Evolutionary conservation across 2,888 invertebrate species (phyloP).

Genomic region (Vesta saturnalis): DNA sequence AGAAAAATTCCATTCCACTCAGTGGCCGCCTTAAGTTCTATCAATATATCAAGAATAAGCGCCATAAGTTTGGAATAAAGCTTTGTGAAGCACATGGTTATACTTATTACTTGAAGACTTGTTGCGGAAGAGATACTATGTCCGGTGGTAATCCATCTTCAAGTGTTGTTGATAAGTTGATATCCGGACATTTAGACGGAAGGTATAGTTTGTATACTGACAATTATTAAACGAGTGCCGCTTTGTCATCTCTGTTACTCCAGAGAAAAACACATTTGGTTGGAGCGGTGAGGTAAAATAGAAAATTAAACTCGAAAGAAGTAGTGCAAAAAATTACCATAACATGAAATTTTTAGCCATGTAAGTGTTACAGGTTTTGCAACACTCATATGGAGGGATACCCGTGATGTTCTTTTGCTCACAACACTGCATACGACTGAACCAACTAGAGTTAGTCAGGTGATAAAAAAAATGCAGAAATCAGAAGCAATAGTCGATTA

Average conservation of each 20-base stretch:
- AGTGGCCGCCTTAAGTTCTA: not conserved
- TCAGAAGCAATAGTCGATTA: conserved; percentile 14
- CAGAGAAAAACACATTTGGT: conserved; percentile 23
- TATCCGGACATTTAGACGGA: too few relatives aligned
- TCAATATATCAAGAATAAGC: not conserved
- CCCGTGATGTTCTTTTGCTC: too few relatives aligned
- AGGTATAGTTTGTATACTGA: too few relatives aligned
- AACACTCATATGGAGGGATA: conserved; percentile 16
- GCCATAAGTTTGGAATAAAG: not conserved
- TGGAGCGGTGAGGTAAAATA: conserved; percentile 15
- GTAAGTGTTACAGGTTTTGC: conserved; percentile 13
- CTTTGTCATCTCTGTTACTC: conserved; percentile 10
- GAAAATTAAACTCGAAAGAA: conserved; percentile 13
- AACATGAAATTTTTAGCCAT: conserved; percentile 6
- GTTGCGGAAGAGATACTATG: not conserved
- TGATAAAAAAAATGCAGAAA: conserved; percentile 17
- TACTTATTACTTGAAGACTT: not conserved
- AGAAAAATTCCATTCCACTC: not conserved
- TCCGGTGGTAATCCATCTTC: not conserved
- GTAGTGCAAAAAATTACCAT: not conserved
- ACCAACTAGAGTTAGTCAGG: too few relatives aligned
- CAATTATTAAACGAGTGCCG: too few relatives aligned
- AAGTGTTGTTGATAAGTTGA: not conserved
- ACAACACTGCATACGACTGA: too few relatives aligned
- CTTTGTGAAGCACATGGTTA: not conserved